These are phyloP conservation scores for Hipposideros larvatus DNA, from an alignment of 2,797 vertebrate genomes.

Conservation along the genomic window DNA sequence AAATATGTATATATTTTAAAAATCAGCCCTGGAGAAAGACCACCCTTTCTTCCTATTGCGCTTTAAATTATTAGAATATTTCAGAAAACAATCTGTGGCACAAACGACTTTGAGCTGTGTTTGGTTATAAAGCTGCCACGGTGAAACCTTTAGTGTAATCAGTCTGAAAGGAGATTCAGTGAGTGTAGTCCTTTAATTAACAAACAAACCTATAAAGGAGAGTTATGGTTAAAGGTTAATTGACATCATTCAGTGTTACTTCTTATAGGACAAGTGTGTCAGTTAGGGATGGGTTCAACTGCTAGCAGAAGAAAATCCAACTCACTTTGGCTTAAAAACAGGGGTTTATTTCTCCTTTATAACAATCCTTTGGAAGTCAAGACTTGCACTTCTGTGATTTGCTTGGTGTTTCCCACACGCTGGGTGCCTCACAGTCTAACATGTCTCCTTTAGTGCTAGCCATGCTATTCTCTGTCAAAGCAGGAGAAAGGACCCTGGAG, in stretches of 20 bases:
- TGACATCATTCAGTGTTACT: background rate
- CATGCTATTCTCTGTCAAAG: background rate
- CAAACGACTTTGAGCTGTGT: background rate
- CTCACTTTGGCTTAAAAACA: background rate
- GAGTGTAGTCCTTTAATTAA: background rate
- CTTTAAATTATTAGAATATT: background rate
- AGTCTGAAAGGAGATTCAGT: background rate
- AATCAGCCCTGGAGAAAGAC: background rate
- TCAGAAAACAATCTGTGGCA: background rate
- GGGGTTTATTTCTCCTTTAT: background rate
- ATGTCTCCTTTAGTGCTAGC: accelerated
- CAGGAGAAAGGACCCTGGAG: background rate
- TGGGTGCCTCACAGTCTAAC: background rate
- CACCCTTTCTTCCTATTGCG: background rate
- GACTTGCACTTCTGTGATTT: background rate
- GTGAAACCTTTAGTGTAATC: background rate
- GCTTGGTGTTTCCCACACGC: background rate
- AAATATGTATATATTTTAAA: background rate
- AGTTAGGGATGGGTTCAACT: background rate
- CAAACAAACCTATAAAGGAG: background rate
- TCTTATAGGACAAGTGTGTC: background rate
- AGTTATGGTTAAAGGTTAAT: background rate
- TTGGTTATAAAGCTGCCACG: background rate
- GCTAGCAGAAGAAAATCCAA: background rate
- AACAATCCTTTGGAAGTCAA: background rate